phyloP scores from a whole-genome alignment of 2,797 vertebrate species.

The Pantherophis vulpinus region DNA sequence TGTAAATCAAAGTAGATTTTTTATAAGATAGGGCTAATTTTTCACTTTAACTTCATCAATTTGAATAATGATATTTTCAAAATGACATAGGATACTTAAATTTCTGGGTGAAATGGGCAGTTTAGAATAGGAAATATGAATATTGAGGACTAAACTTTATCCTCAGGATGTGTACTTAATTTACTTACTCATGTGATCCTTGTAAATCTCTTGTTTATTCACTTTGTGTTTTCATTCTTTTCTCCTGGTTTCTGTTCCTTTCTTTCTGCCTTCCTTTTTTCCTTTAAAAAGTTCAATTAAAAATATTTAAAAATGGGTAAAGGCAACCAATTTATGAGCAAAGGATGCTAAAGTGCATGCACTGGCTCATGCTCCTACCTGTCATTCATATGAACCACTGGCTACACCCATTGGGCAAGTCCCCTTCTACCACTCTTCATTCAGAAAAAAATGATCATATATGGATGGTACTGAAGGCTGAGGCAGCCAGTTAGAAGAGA shows the following conservation, averaged over 20 bases:
- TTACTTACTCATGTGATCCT: background rate
- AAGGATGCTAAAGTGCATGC: background rate
- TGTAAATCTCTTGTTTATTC: background rate
- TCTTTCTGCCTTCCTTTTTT: background rate
- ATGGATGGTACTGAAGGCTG: background rate
- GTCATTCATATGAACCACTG: background rate
- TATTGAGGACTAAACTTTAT: background rate
- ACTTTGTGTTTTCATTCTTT: background rate
- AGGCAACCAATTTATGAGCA: background rate
- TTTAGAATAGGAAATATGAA: background rate
- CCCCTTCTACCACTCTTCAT: background rate
- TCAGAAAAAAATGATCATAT: background rate
- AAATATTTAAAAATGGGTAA: background rate
- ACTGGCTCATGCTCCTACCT: background rate
- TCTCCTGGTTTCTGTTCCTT: background rate
- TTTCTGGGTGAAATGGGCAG: background rate
- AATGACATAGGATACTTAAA: background rate
- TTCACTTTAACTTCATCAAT: background rate
- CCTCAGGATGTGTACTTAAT: background rate
- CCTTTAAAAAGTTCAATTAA: background rate
- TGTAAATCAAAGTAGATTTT: background rate
- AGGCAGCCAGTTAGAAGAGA: background rate
- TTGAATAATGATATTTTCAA: background rate
- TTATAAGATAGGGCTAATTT: background rate
- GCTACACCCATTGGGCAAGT: background rate